Evolutionary conservation across 2,888 invertebrate genomes (phyloP).

Genomic region (Dermolepida albohirtum): DNA sequence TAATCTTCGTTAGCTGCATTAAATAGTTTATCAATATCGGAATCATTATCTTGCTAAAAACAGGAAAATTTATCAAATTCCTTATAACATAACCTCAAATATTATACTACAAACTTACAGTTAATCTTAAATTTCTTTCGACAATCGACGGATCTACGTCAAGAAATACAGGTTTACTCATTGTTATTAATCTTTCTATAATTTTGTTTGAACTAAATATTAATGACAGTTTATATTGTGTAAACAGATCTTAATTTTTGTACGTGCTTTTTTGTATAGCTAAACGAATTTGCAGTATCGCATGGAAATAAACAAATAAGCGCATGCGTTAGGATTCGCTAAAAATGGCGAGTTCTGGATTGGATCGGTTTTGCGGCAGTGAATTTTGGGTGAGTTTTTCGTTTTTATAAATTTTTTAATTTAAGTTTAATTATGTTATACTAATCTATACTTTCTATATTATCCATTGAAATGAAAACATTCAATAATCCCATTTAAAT

Average conservation of each 20-base stretch:
- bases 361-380: conserved; percentile 83
- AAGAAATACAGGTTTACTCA: conserved; percentile 53
- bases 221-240: not conserved
- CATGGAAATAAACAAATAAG: conserved; percentile 29
- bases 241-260: conserved; percentile 7
- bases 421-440: conserved; percentile 2
- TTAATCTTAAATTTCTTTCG: conserved; percentile 60
- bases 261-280: conserved; percentile 23
- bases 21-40: conserved; percentile 72
- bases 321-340: conserved; percentile 46
- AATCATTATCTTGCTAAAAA: conserved; percentile 69
- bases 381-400: conserved; percentile 80
- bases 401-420: conserved; percentile 20
- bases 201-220: not conserved
- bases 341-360: conserved; percentile 69
- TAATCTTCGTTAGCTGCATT: conserved; percentile 63
- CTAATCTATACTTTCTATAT: not conserved
- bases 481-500: not conserved
- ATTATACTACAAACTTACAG: conserved; percentile 53
- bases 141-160: conserved; percentile 63
- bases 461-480: not conserved
- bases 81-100: conserved; percentile 27
- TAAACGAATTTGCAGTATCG: conserved; percentile 1
- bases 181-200: not conserved
- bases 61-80: conserved; percentile 16